A percentile compares a stretch with the other conserved stretches of the same genome.
phyloP scores from a whole-genome alignment of 1,140 invertebrate species.

The Pristionchus pacificus region DNA sequence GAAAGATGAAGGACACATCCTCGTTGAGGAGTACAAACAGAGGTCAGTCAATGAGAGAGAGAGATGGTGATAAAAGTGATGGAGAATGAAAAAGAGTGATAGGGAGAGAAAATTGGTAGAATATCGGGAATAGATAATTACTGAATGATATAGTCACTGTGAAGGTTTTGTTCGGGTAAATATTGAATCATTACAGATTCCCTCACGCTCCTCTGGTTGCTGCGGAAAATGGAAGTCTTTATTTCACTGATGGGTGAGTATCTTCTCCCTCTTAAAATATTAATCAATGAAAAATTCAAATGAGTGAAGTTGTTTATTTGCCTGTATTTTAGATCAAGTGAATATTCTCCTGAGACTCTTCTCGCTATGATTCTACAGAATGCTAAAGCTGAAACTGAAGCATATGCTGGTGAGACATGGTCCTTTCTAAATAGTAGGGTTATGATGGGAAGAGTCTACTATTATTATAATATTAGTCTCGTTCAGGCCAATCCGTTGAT shows the following conservation, averaged over 20 bases:
- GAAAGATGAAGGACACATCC: slow-evolving; percentile 72
- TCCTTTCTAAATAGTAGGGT: not conserved
- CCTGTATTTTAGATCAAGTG: slow-evolving; percentile 42
- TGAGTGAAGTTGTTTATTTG: no score
- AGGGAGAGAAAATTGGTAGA: no score
- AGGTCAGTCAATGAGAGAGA: no score
- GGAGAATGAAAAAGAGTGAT: not conserved
- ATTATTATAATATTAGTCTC: not conserved
- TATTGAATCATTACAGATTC: slow-evolving; percentile 62
- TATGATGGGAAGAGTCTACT: not conserved
- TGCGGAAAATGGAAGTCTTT: slow-evolving; percentile 68
- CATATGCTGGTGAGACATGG: slow-evolving; percentile 42
- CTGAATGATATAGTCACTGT: slow-evolving; percentile 68
- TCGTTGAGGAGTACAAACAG: slow-evolving; percentile 8
- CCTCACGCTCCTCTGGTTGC: slow-evolving; percentile 14
- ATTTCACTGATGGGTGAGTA: slow-evolving; percentile 70
- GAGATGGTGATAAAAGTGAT: not conserved
- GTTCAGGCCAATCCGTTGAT: slow-evolving; percentile 62
- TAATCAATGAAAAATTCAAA: not conserved
- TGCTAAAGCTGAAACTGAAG: slow-evolving; percentile 46
- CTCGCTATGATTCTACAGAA: slow-evolving; percentile 56
- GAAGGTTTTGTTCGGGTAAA: slow-evolving; percentile 80
- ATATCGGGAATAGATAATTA: no score
- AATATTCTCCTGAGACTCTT: slow-evolving; percentile 45
- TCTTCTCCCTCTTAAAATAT: slow-evolving; percentile 5